Conservation (phyloP, 2,888 invertebrate genomes). For the Tineola bisselliella region DNA sequence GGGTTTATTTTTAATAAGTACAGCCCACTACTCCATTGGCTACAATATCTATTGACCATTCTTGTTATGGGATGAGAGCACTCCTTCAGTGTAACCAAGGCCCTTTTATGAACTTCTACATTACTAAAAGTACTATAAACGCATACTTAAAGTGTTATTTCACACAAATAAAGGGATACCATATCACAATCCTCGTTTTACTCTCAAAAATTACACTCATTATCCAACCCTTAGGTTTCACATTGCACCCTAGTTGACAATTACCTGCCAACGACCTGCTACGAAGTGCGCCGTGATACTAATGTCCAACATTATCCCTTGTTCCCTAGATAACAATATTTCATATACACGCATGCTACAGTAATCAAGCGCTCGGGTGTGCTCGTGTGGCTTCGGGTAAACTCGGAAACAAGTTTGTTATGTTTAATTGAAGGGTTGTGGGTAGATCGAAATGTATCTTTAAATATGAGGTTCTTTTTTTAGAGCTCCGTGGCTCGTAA, state of each 20-base stretch:
- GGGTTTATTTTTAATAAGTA: too few relatives aligned
- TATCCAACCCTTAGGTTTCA: neutral
- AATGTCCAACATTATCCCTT: neutral
- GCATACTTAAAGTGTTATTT: neutral
- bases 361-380: neutral
- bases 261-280: slow-evolving; percentile 4
- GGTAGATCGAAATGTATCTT: too few relatives aligned
- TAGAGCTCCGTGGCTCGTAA: too few relatives aligned
- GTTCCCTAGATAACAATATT: slow-evolving; percentile 1
- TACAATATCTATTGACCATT: too few relatives aligned
- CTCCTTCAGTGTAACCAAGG: too few relatives aligned
- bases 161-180: neutral
- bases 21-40: too few relatives aligned
- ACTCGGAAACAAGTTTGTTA: neutral
- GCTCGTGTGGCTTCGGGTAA: neutral
- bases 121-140: too few relatives aligned
- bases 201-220: slow-evolving; percentile 5
- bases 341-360: neutral
- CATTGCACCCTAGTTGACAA: slow-evolving; percentile 8
- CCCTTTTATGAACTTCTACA: too few relatives aligned
- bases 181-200: neutral
- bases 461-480: too few relatives aligned
- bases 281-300: slow-evolving; percentile 4
- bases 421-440: too few relatives aligned
- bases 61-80: too few relatives aligned